A percentile compares a stretch with the other conserved stretches of the same genome.
Conservation (phyloP, 1,140 invertebrate species). For the Heliconius nattereri region DNA sequence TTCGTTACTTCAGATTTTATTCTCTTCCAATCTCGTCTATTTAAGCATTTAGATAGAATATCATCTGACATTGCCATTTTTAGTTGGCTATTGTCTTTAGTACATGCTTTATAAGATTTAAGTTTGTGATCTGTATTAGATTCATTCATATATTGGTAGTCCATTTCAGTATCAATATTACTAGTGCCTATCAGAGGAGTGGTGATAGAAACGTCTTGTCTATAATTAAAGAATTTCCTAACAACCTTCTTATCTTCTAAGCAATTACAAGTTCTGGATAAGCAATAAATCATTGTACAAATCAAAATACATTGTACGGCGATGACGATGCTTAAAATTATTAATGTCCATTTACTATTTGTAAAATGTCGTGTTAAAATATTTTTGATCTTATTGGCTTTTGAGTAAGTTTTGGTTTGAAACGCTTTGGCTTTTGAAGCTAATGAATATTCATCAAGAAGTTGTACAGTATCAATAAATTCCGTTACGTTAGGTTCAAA, state of each 20-base stretch:
- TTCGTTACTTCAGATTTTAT: slow-evolving; percentile 26
- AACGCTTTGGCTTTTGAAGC: slow-evolving; percentile 1
- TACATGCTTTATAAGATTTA: slow-evolving; percentile 66
- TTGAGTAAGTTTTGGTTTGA: neutral
- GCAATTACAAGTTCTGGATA: slow-evolving; percentile 51
- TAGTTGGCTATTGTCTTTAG: slow-evolving; percentile 52
- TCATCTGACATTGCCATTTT: slow-evolving; percentile 69
- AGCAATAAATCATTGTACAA: slow-evolving; percentile 54
- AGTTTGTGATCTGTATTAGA: slow-evolving; percentile 62
- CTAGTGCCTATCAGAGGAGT: slow-evolving; percentile 66
- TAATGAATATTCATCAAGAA: slow-evolving; percentile 4
- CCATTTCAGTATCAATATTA: slow-evolving; percentile 64
- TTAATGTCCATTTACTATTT: slow-evolving; percentile 46
- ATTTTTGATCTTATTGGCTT: neutral
- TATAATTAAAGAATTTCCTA: slow-evolving; percentile 59
- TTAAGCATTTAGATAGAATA: slow-evolving; percentile 70
- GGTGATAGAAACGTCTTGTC: slow-evolving; percentile 64
- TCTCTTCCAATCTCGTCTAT: slow-evolving; percentile 64
- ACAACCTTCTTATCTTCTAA: slow-evolving; percentile 54
- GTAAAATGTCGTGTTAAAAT: slow-evolving; percentile 41
- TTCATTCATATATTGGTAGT: slow-evolving; percentile 58
- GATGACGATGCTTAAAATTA: slow-evolving; percentile 49
- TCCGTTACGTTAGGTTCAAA: slow-evolving; percentile 21
- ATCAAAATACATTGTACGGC: slow-evolving; percentile 61
- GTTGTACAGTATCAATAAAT: slow-evolving; percentile 14